A percentile compares a stretch with the other conserved stretches of the same genome.
Evolutionary conservation across 2,797 vertebrate genomes (phyloP).

Genomic region (Fistularia commersonii): DNA sequence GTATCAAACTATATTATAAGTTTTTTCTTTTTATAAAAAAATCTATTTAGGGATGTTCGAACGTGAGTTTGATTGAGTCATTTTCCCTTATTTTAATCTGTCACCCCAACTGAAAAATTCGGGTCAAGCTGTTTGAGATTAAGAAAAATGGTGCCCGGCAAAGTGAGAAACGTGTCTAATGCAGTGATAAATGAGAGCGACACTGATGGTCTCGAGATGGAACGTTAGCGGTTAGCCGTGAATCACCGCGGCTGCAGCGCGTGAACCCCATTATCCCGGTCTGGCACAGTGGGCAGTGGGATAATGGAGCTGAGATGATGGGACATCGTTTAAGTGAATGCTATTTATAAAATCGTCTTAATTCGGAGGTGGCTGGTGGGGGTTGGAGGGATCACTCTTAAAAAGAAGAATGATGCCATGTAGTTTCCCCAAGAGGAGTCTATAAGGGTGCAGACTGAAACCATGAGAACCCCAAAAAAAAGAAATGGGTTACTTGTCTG

Average conservation of each 20-base stretch:
- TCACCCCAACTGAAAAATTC: constrained; percentile 30
- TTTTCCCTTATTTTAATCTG: constrained; percentile 16
- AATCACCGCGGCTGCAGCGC: background rate
- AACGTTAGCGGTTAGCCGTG: constrained; percentile 35
- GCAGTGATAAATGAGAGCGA: constrained; percentile 56
- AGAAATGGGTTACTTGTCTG: too few relatives aligned
- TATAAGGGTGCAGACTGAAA: too few relatives aligned
- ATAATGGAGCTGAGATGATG: constrained; percentile 47
- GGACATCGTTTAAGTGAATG: constrained; percentile 8
- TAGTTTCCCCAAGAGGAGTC: too few relatives aligned
- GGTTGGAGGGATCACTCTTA: background rate
- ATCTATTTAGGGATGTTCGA: too few relatives aligned
- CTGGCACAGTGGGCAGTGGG: constrained; percentile 19
- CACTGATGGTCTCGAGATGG: constrained; percentile 26
- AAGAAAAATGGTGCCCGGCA: constrained; percentile 43
- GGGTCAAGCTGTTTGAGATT: constrained; percentile 45
- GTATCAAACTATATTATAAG: too few relatives aligned
- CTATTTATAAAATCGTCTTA: background rate
- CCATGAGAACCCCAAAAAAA: too few relatives aligned
- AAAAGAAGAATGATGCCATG: too few relatives aligned
- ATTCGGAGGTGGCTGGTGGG: background rate
- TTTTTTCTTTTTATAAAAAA: too few relatives aligned
- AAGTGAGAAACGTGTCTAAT: constrained; percentile 37
- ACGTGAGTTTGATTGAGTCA: constrained; percentile 11
- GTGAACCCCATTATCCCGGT: constrained; percentile 39